phyloP scores from a whole-genome alignment of 2,888 invertebrate genomes.

The Fissipunctia ypsillon region DNA sequence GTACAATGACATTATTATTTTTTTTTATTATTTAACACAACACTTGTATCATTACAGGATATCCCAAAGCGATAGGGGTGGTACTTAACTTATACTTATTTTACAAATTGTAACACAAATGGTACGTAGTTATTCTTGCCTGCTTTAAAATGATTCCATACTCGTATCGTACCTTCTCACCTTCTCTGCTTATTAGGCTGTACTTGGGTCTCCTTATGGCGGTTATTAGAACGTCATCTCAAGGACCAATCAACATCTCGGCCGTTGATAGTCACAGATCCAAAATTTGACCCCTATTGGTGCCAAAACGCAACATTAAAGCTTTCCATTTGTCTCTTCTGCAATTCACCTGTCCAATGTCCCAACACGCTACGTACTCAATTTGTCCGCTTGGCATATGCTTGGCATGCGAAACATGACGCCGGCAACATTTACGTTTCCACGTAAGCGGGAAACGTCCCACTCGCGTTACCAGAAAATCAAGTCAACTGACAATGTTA shows the following conservation, averaged over 20 bases:
- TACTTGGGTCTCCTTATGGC: background rate
- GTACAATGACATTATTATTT: too few species aligned
- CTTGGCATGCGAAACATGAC: constrained; percentile 78
- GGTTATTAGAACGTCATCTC: background rate
- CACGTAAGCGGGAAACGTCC: constrained; percentile 76
- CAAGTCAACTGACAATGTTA: constrained; percentile 78
- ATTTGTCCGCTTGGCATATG: constrained; percentile 79
- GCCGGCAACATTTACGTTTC: constrained; percentile 79
- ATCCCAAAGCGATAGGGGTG: too few species aligned
- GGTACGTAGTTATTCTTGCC: too few species aligned
- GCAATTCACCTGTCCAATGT: constrained; percentile 32
- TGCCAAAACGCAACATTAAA: background rate
- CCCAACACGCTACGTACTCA: constrained; percentile 72
- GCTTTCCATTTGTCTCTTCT: constrained; percentile 17
- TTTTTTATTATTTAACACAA: too few species aligned
- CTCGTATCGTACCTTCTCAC: too few species aligned
- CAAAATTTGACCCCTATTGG: too few species aligned
- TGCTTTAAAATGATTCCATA: background rate
- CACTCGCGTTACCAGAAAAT: constrained; percentile 77
- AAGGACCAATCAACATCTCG: background rate
- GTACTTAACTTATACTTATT: too few species aligned
- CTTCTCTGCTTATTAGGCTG: background rate
- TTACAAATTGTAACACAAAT: too few species aligned
- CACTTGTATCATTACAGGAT: too few species aligned
- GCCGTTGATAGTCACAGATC: background rate